phyloP scores from a whole-genome alignment of 2,888 invertebrate species.

The Eulithis prunata region DNA sequence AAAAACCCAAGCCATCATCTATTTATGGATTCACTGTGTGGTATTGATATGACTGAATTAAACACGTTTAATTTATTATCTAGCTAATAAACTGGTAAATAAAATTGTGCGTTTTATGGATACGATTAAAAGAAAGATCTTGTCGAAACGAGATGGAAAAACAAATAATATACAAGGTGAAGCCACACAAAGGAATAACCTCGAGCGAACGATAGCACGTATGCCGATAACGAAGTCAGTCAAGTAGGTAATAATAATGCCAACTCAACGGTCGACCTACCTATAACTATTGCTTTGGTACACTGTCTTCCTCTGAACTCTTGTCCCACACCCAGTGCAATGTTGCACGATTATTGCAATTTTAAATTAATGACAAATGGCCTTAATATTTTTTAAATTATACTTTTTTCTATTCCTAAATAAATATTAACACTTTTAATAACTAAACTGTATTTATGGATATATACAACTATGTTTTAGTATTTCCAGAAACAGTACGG shows the following conservation, averaged over 20 bases:
- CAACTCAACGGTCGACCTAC: conserved; percentile 81
- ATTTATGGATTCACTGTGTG: conserved; percentile 24
- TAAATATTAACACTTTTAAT: conserved; percentile 31
- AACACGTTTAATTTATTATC: background rate
- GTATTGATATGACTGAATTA: background rate
- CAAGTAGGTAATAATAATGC: conserved; percentile 70
- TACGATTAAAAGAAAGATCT: conserved; percentile 29
- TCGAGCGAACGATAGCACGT: conserved; percentile 71
- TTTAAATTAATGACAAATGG: conserved; percentile 15
- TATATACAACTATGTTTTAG: conserved; percentile 27
- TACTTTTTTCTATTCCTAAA: background rate
- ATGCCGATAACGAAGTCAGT: conserved; percentile 71
- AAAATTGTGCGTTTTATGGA: conserved; percentile 12
- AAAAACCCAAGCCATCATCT: conserved; percentile 15
- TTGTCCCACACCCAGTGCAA: conserved; percentile 73
- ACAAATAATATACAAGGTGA: conserved; percentile 67
- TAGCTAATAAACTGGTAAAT: background rate
- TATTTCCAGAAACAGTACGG: conserved; percentile 47
- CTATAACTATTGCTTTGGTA: conserved; percentile 77
- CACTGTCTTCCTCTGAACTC: conserved; percentile 70
- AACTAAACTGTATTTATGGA: conserved; percentile 22
- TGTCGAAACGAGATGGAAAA: conserved; percentile 52
- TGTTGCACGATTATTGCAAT: conserved; percentile 61
- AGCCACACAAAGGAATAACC: conserved; percentile 68
- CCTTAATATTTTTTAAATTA: background rate